Percentiles rank a stretch among this genome's conserved stretches.
Evolutionary conservation across 1,140 invertebrate species (phyloP).

Genomic region (Halesus radiatus): DNA sequence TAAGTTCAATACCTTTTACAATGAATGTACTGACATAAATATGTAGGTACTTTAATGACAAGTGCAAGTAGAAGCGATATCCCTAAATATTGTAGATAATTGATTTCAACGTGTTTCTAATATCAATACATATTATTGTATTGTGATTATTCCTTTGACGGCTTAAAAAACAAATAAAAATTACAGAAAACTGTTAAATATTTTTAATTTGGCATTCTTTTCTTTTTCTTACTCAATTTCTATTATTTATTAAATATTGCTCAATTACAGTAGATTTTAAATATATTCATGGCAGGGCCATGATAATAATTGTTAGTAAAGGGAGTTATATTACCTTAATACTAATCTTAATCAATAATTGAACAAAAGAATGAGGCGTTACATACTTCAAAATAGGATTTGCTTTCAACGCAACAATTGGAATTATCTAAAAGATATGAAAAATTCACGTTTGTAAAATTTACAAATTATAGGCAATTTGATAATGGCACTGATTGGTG

Average conservation of each 20-base stretch:
- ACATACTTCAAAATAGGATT: too few relatives aligned
- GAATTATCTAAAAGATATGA: not conserved
- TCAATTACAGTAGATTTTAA: conserved; percentile 7
- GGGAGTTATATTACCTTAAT: not conserved
- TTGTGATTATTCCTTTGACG: not conserved
- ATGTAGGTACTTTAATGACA: too few relatives aligned
- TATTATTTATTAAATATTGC: conserved; percentile 29
- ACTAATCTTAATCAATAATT: not conserved
- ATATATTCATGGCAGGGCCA: not conserved
- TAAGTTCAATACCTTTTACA: not conserved
- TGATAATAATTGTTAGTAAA: too few relatives aligned
- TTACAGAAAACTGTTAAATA: conserved; percentile 37
- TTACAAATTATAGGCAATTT: conserved; percentile 25
- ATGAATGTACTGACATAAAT: not conserved
- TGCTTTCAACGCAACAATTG: not conserved
- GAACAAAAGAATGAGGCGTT: too few relatives aligned
- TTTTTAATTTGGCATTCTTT: conserved; percentile 38
- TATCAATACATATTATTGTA: not conserved
- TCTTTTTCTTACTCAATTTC: conserved; percentile 30
- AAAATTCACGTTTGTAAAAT: not conserved
- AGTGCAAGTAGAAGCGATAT: too few relatives aligned
- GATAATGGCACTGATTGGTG: conserved; percentile 18
- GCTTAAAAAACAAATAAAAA: conserved; percentile 13
- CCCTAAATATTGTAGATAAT: not conserved
- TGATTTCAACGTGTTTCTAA: not conserved